Evolutionary conservation across 2,113 vertebrate species (phyloP).

Genomic region (Bagarius yarrelli): DNA sequence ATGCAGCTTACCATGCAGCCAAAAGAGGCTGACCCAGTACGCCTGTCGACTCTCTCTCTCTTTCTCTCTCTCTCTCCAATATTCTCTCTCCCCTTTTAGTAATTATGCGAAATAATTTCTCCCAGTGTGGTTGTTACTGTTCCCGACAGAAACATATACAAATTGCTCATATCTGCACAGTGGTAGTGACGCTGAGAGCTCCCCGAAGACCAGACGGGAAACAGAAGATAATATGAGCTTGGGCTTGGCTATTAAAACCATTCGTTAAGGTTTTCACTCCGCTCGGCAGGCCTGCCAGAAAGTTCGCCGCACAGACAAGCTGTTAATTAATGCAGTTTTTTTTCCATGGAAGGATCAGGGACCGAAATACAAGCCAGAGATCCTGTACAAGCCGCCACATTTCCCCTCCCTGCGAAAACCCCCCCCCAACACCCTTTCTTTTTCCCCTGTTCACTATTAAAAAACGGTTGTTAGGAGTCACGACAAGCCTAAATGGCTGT

Average conservation of each 20-base stretch:
- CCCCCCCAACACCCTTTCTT: background rate
- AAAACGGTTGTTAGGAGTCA: constrained; percentile 60
- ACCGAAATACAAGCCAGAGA: constrained; percentile 59
- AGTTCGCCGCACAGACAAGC: constrained; percentile 61
- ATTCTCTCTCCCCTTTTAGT: constrained; percentile 70
- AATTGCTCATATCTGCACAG: constrained; percentile 74
- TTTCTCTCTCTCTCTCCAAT: constrained; percentile 26
- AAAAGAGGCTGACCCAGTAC: constrained; percentile 64
- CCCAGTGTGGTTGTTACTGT: constrained; percentile 67
- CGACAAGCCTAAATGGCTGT: constrained; percentile 49
- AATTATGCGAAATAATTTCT: constrained; percentile 72
- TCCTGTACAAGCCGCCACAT: constrained; percentile 42
- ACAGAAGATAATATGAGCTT: constrained; percentile 67
- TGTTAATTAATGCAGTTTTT: constrained; percentile 71
- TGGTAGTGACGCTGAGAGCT: constrained; percentile 65
- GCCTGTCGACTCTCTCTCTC: constrained; percentile 66
- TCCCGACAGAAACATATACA: constrained; percentile 70
- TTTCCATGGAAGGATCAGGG: constrained; percentile 61
- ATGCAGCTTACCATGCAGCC: constrained; percentile 67
- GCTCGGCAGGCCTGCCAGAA: constrained; percentile 58
- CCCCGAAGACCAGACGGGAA: constrained; percentile 60
- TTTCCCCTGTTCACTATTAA: constrained; percentile 48
- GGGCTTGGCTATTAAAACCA: constrained; percentile 72
- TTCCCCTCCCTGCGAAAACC: too few species aligned
- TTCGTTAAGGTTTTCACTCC: constrained; percentile 72